Conservation (phyloP, 2,888 invertebrate species). For the Uropetala carovei region DNA sequence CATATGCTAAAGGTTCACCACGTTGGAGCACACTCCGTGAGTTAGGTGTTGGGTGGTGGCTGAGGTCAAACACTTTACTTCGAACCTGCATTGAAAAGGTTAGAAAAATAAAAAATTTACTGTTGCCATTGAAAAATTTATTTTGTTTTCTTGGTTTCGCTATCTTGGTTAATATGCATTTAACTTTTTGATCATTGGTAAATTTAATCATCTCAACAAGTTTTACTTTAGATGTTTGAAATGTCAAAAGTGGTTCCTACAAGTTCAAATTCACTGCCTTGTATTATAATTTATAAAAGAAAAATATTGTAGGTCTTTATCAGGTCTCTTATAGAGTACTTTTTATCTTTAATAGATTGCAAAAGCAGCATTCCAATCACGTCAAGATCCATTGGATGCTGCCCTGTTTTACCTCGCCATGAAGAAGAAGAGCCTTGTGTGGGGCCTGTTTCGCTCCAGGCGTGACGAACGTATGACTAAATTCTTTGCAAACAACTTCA, state of each 20-base stretch:
- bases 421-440: slow-evolving; percentile 97
- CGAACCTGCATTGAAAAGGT: slow-evolving; percentile 91
- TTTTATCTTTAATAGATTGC: slow-evolving; percentile 79
- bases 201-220: too few species aligned
- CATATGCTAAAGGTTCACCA: slow-evolving; percentile 88
- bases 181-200: too few species aligned
- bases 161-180: too few species aligned
- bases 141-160: too few species aligned
- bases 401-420: slow-evolving; percentile 98
- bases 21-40: slow-evolving; percentile 95
- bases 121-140: not conserved
- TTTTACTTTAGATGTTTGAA: too few species aligned
- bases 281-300: not conserved
- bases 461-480: slow-evolving; percentile 94
- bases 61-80: slow-evolving; percentile 88
- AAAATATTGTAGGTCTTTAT: not conserved
- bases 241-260: not conserved
- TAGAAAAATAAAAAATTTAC: slow-evolving; percentile 48
- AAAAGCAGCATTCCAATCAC: slow-evolving; percentile 92
- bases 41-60: slow-evolving; percentile 97
- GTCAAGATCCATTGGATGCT: slow-evolving; percentile 97
- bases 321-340: not conserved
- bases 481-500: slow-evolving; percentile 97
- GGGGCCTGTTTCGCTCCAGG: slow-evolving; percentile 94
- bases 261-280: not conserved